Conservation (phyloP, 2,888 invertebrate species). For the Celastrina argiolus region DNA sequence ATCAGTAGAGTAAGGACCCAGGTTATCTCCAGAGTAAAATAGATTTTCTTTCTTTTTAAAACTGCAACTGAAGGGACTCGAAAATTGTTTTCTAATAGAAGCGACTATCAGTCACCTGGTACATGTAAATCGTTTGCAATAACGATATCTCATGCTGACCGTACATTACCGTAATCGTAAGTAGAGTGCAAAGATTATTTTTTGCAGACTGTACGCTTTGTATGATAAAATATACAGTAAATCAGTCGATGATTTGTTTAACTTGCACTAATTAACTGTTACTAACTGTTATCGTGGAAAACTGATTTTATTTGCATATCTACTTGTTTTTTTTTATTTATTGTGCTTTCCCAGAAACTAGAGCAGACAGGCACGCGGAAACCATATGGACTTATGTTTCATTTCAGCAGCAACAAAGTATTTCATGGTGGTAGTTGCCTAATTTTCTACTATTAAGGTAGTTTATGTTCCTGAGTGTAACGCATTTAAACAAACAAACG, state of each 20-base stretch:
- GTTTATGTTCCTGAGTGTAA: no score
- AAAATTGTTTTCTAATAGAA: background rate
- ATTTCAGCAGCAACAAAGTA: no score
- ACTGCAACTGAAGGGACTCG: background rate
- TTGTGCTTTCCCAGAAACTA: no score
- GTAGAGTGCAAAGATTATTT: constrained; percentile 27
- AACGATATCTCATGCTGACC: background rate
- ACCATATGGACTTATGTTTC: no score
- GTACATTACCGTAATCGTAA: constrained; percentile 24
- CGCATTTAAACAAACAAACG: no score
- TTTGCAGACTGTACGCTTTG: background rate
- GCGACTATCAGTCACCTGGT: background rate
- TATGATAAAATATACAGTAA: constrained; percentile 28
- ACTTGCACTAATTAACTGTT: background rate
- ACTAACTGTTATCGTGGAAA: background rate
- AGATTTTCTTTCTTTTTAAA: no score
- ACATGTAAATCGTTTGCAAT: background rate
- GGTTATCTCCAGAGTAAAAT: no score
- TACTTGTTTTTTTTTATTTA: background rate
- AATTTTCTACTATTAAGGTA: no score
- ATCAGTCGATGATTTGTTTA: constrained; percentile 20
- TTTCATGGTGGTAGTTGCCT: no score
- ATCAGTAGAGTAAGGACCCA: no score
- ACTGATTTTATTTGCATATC: constrained; percentile 1
- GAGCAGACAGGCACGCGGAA: no score